Percentiles rank a stretch among this genome's conserved stretches.
Evolutionary conservation across 2,888 invertebrate species (phyloP).

Genomic region (Macaria liturata): DNA sequence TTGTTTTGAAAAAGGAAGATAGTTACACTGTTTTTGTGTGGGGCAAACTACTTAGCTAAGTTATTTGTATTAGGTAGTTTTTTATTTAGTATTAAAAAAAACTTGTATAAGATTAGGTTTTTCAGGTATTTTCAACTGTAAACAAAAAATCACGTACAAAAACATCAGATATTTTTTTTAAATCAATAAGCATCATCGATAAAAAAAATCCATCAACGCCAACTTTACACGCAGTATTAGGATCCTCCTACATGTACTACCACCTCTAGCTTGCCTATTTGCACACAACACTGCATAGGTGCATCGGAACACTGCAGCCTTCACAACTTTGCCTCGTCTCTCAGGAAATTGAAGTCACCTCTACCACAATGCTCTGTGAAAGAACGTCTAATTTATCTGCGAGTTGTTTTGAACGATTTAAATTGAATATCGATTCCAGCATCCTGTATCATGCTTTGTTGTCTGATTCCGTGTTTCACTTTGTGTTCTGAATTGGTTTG

Average conservation of each 20-base stretch:
- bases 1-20: too few relatives aligned
- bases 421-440: constrained; percentile 76
- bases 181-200: too few relatives aligned
- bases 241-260: neutral
- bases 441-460: constrained; percentile 46
- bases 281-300: constrained; percentile 62
- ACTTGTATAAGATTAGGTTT: too few relatives aligned
- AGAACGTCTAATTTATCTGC: constrained; percentile 80
- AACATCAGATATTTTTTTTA: too few relatives aligned
- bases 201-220: too few relatives aligned
- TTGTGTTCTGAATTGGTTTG: constrained; percentile 33
- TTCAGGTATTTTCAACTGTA: too few relatives aligned
- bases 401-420: constrained; percentile 71
- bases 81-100: too few relatives aligned
- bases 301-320: constrained; percentile 68
- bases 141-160: too few relatives aligned
- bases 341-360: constrained; percentile 82
- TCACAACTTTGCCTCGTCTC: constrained; percentile 69
- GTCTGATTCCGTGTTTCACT: constrained; percentile 40
- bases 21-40: too few relatives aligned
- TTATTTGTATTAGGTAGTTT: too few relatives aligned
- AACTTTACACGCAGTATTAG: neutral
- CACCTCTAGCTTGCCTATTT: constrained; percentile 58
- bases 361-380: constrained; percentile 77
- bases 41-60: too few relatives aligned